A percentile compares a stretch with the other conserved stretches of the same genome.
These are phyloP conservation scores for Apostichopus japonicus DNA, from an alignment of 35 echinoderm and acorn worm genomes.

Conservation along the genomic window DNA sequence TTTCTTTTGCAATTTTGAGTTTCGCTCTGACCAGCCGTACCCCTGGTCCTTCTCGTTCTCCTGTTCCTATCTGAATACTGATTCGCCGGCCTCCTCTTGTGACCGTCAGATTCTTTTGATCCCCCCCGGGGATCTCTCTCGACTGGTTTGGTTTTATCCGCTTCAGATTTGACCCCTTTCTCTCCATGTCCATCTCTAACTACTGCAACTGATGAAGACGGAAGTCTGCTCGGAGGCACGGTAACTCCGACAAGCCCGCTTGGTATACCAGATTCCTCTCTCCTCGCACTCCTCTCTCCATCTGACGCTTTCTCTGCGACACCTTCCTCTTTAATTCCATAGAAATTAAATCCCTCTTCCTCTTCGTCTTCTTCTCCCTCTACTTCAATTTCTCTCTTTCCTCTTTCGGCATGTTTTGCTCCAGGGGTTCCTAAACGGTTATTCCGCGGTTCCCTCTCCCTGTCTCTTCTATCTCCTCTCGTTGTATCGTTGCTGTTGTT, in stretches of 20 bases:
- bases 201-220: background rate
- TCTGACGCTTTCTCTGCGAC: background rate
- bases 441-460: background rate
- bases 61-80: background rate
- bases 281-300: background rate
- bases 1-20: background rate
- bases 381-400: conserved; percentile 7
- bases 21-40: background rate
- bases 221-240: background rate
- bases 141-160: background rate
- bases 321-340: background rate
- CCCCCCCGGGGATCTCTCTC: background rate
- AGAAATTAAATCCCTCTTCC: background rate
- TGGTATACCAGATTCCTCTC: background rate
- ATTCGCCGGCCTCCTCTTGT: background rate
- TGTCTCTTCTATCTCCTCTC: background rate
- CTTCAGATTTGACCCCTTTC: background rate
- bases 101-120: background rate
- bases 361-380: background rate
- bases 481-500: background rate
- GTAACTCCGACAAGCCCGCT: background rate
- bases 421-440: background rate
- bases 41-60: background rate
- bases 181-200: background rate
- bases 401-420: background rate